Evolutionary conservation across 2,113 vertebrate genomes (phyloP), one percentile per base, ranked within the genome.

Genomic region (Camelus bactrianus): DNA sequence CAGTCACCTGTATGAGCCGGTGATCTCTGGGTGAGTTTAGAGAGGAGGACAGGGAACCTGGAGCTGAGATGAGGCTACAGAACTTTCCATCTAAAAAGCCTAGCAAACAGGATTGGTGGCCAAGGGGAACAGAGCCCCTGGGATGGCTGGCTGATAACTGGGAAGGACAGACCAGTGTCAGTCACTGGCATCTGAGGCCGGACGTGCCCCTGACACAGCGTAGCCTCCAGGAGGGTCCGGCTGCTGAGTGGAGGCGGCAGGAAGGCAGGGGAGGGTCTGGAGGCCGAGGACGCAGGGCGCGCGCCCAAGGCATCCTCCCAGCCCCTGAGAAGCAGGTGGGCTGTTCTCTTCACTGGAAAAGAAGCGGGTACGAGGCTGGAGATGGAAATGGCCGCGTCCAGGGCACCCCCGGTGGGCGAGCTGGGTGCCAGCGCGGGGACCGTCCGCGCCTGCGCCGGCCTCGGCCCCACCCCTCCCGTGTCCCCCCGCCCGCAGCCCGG

Each of bases 331-430:
- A 46, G 67, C 84, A 14, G 26, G n/a, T 1, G 11, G 67, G 67
- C 50, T 35, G 1, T 72, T 58, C 6, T 30, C 11, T 2, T 38
- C 48, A 70, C n/a, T 58, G 52, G 32, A 0, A 32, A 42, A 72
- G 52, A 19, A 13, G 84, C 28, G 48, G 1, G 24, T 32, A 48
- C 0, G 4, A 14, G 84, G 67, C 84, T 46, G 67, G 84, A 58
- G 8, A 8, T 22, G 38, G 67, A 30, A 24, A 1, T 7, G 12
- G 28, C 17, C 6, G 0, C 30, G 14, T 16, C 28, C 69, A n/a
- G 19, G 69, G 67, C 4, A 15, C 69, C 50, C 35, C 67, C 1
- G 4, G 67, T 32, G 35, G 17, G 10, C 6, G 16, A 3, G n/a
- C 32, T n/a, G 42, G 22, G 48, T 26, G 3, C 20, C 50, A 20